Conservation (phyloP, 2,113 vertebrate genomes). For the Hassar affinis region DNA sequence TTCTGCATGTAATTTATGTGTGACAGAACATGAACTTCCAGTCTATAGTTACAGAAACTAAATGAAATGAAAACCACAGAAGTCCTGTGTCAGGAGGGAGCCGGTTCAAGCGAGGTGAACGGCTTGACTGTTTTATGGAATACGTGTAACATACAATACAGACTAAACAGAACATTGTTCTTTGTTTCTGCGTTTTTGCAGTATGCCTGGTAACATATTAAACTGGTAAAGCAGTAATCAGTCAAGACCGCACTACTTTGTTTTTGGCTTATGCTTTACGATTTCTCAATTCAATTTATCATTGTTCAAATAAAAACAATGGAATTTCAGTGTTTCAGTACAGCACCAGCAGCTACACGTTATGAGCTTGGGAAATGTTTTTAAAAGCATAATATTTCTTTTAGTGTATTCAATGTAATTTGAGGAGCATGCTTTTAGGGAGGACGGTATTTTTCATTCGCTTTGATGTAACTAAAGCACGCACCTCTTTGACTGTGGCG, state of each 20-base stretch:
- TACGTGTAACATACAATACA: background rate
- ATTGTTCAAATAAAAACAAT: background rate
- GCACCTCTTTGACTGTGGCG: conserved; percentile 97
- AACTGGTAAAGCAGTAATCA: background rate
- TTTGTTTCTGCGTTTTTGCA: background rate
- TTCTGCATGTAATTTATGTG: background rate
- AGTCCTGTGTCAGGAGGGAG: background rate
- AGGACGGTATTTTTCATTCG: background rate
- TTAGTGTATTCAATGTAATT: background rate
- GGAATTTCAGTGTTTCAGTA: background rate
- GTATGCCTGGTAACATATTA: background rate
- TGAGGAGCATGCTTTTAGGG: background rate
- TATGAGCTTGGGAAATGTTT: background rate
- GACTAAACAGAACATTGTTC: no score
- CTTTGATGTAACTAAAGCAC: background rate
- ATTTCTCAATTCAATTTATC: background rate
- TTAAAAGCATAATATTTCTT: no score
- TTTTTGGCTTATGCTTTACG: background rate
- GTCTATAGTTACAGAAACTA: conserved; percentile 3
- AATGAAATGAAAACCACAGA: background rate
- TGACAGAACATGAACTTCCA: background rate
- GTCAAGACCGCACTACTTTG: background rate
- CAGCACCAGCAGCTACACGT: background rate
- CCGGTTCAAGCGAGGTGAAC: background rate
- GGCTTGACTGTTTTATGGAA: background rate